Base-by-base conservation (phyloP, 1,140 invertebrate genomes). In the Sinella curviseta region DNA sequence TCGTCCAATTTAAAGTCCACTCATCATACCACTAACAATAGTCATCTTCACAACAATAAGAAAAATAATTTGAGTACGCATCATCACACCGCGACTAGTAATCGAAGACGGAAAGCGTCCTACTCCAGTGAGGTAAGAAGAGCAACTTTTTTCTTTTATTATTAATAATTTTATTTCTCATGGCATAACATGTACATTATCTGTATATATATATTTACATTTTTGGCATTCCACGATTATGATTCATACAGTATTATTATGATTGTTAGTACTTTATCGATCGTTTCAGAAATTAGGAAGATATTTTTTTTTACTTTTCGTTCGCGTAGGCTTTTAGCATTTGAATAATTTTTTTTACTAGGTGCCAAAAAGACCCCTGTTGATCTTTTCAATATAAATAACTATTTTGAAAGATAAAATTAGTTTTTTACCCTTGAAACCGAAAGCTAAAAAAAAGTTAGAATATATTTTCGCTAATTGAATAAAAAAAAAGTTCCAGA, bases 91-190 rank as follows among this genome's bases (percentile, higher is more conserved):
- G 31, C 77, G 1, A 65, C 76, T 26, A 36, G 20, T 74, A 60
- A 76, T 76, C 80, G 80, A 39, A 70, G 80, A 33, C 74, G 76
- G 39, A 77, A 78, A 28, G 54, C 74, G 77, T 77, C 75, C 34
- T 78, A 79, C 75, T 74, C 75, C 30, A 78, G 78, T 65, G 78
- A 77, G 78, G 81, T 82, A 81, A 76, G 78, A 60, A 35, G 48
- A 54, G 55, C 60, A 54, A 57, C n/a, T 76, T 65, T 79, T 76
- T 76, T 76, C 75, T 8, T n/a, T n/a, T n/a, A n/a, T n/a, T n/a
- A n/a, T n/a, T n/a, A n/a, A n/a, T n/a, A n/a, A n/a, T n/a, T n/a
- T n/a, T n/a, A n/a, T n/a, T n/a, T n/a, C n/a, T n/a, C n/a, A n/a
- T n/a, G n/a, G n/a, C n/a, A n/a, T n/a, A n/a, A n/a, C n/a, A n/a